These are phyloP conservation scores for Puffinus mauretanicus DNA, from an alignment of 2,113 vertebrate genomes.

Conservation along the genomic window DNA sequence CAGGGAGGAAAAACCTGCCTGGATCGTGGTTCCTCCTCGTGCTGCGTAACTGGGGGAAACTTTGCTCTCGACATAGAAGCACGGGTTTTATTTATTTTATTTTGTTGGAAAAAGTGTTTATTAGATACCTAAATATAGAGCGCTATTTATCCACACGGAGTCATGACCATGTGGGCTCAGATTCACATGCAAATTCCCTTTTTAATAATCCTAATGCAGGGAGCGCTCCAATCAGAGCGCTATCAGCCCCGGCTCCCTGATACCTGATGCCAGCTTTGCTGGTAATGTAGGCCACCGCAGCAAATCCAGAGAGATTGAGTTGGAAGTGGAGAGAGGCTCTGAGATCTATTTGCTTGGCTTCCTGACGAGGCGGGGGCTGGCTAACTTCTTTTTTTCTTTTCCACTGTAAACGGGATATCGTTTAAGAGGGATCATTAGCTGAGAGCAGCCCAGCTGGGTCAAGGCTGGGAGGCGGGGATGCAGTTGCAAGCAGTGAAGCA, in stretches of 20 bases:
- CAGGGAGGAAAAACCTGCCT: conserved; percentile 5
- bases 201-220: conserved; percentile 67
- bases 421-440: conserved; percentile 62
- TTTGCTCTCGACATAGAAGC: not conserved
- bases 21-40: not conserved
- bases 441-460: conserved; percentile 38
- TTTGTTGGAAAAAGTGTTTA: conserved; percentile 21
- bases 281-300: conserved; percentile 77
- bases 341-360: conserved; percentile 58
- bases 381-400: conserved; percentile 11
- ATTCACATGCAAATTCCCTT: conserved; percentile 63
- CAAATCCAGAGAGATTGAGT: conserved; percentile 78
- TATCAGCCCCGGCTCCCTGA: conserved; percentile 36
- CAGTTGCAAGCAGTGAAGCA: not conserved
- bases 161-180: conserved; percentile 48
- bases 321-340: conserved; percentile 43
- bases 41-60: not conserved
- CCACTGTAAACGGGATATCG: conserved; percentile 50
- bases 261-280: conserved; percentile 71
- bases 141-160: conserved; percentile 39
- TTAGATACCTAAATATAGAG: conserved; percentile 49
- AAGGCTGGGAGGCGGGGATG: conserved; percentile 32
- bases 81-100: not conserved
- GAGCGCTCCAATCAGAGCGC: conserved; percentile 53
- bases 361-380: not conserved